Percentiles rank a stretch among this genome's conserved stretches.
Evolutionary conservation across 1,140 invertebrate genomes (phyloP).

Genomic region (Lethrus apterus): DNA sequence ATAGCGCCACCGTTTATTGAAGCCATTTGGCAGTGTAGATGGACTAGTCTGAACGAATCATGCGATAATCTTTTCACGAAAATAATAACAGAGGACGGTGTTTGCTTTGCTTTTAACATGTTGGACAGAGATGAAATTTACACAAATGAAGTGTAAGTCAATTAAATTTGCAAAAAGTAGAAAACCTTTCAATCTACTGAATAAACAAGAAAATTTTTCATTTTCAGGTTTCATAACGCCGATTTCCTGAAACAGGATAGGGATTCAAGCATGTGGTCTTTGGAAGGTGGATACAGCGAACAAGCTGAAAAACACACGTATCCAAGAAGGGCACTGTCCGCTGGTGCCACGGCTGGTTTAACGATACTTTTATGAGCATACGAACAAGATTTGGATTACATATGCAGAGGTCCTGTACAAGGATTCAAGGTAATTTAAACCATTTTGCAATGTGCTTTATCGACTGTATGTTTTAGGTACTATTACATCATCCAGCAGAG

Average conservation of each 20-base stretch:
- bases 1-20: conserved; percentile 50
- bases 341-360: conserved; percentile 53
- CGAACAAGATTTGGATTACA: conserved; percentile 54
- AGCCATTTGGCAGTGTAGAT: conserved; percentile 47
- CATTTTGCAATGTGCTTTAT: neutral
- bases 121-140: conserved; percentile 51
- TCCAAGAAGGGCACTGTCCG: conserved; percentile 48
- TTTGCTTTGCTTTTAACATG: conserved; percentile 65
- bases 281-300: conserved; percentile 55
- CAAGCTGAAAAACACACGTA: conserved; percentile 49
- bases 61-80: conserved; percentile 52
- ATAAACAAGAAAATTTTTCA: neutral
- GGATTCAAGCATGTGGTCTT: conserved; percentile 46
- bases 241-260: conserved; percentile 42
- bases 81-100: conserved; percentile 60
- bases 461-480: conserved; percentile 38
- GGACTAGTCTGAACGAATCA: conserved; percentile 44
- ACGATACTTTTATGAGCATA: conserved; percentile 50
- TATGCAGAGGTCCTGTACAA: conserved; percentile 59
- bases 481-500: conserved; percentile 51
- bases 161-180: neutral
- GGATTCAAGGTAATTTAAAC: conserved; percentile 52
- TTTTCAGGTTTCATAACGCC: conserved; percentile 37
- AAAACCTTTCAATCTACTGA: too few species aligned
- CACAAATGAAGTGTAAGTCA: conserved; percentile 44